Evolutionary conservation across 2,113 vertebrate species (phyloP).

Genomic region (Murina feae): DNA sequence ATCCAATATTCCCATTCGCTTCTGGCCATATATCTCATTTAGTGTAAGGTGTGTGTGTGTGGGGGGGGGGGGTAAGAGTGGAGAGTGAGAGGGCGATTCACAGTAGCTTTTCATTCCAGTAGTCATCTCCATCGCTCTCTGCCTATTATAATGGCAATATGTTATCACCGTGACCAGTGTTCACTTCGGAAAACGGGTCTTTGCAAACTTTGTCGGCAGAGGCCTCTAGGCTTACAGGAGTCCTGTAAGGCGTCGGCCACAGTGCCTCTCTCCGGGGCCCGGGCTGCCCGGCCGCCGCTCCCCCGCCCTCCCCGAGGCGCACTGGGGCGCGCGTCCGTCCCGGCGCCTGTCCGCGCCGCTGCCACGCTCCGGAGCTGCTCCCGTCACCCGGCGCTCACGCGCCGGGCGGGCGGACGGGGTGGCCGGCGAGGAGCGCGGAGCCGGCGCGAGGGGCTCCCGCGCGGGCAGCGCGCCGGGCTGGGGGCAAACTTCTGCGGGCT

Average conservation of each 20-base stretch:
- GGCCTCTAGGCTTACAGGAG: not conserved
- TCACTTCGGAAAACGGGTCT: not conserved
- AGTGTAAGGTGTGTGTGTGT: not conserved
- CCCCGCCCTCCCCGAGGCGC: not conserved
- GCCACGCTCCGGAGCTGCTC: not conserved
- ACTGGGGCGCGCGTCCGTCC: slow-evolving; percentile 8
- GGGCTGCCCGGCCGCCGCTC: not conserved
- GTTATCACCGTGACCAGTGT: not conserved
- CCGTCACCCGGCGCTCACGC: not conserved
- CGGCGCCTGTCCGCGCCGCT: not conserved
- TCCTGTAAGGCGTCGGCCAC: not conserved
- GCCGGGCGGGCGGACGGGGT: not conserved
- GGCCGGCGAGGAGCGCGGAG: not conserved
- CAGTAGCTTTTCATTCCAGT: not conserved
- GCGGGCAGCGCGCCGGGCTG: not conserved
- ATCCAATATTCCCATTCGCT: not conserved
- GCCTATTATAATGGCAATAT: not conserved
- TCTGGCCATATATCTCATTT: not conserved
- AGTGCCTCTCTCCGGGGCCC: not conserved
- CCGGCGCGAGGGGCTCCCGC: not conserved
- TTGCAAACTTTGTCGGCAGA: not conserved
- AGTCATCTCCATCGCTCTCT: not conserved
- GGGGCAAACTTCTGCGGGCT: not conserved
- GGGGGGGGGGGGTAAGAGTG: not conserved
- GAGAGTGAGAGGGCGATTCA: not conserved